phyloP scores from a whole-genome alignment of 2,888 invertebrate species.

The Sturmia bella region DNA sequence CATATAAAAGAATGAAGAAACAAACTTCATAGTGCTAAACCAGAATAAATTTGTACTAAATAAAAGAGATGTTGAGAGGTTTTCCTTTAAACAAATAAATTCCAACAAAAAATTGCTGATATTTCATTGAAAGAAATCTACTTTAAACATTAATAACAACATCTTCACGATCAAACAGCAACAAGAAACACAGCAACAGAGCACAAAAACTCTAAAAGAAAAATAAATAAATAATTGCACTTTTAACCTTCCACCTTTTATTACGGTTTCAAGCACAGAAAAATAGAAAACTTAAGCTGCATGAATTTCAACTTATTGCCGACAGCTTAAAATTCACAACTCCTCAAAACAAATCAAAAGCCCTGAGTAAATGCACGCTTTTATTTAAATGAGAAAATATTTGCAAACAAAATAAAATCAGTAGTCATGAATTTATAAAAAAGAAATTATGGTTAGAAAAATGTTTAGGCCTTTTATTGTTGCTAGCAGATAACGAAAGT shows the following conservation, averaged over 20 bases:
- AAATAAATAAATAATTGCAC: neutral
- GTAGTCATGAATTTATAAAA: conserved; percentile 46
- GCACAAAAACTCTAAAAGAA: neutral
- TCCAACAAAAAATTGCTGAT: neutral
- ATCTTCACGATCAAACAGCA: conserved; percentile 44
- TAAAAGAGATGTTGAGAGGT: conserved; percentile 9
- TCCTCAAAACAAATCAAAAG: conserved; percentile 23
- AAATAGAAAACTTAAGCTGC: conserved; percentile 14
- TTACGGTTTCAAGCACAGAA: conserved; percentile 17
- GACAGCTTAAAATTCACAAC: conserved; percentile 39
- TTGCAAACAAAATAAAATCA: conserved; percentile 9
- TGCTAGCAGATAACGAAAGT: neutral
- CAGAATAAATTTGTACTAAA: conserved; percentile 28
- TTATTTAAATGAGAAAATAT: conserved; percentile 2
- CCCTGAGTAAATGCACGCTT: neutral
- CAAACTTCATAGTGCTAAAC: conserved; percentile 30
- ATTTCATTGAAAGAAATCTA: conserved; percentile 14
- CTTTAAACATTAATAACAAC: conserved; percentile 30
- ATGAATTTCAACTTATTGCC: conserved; percentile 41
- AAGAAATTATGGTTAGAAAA: conserved; percentile 56
- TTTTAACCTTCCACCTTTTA: conserved; percentile 52
- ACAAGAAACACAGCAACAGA: conserved; percentile 1
- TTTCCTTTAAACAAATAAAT: conserved; percentile 8
- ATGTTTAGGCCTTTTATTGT: conserved; percentile 23
- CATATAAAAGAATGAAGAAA: conserved; percentile 47